Evolutionary conservation across 2,113 vertebrate genomes (phyloP).

Genomic region (Vimba vimba): DNA sequence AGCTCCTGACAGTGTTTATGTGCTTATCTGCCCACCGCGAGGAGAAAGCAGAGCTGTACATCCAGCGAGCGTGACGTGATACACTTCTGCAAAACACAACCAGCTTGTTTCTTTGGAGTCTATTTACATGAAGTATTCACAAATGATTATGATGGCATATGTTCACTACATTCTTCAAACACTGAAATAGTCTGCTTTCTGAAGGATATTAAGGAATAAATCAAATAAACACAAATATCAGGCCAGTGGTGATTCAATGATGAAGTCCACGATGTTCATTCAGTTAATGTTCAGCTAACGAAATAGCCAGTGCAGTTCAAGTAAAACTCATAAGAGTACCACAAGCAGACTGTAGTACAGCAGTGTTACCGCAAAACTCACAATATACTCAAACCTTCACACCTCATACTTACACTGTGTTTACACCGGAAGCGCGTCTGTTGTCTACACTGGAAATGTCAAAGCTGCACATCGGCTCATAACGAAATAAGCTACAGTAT

Average conservation of each 20-base stretch:
- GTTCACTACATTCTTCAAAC: slow-evolving; percentile 16
- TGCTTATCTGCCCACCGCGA: slow-evolving; percentile 47
- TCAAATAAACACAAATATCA: slow-evolving; percentile 20
- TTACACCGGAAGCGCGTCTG: not conserved
- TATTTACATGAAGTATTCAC: slow-evolving; percentile 29
- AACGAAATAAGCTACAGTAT: not conserved
- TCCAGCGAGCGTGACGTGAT: slow-evolving; percentile 50
- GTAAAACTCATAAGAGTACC: slow-evolving; percentile 1
- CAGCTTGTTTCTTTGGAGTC: slow-evolving; percentile 7
- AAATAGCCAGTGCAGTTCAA: not conserved
- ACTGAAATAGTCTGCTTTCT: not conserved
- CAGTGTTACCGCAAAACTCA: not conserved
- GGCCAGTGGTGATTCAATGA: not conserved
- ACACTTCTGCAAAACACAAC: slow-evolving; percentile 33
- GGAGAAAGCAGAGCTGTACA: slow-evolving; percentile 49
- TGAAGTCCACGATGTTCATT: slow-evolving; percentile 24
- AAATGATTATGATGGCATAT: not conserved
- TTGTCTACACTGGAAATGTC: not conserved
- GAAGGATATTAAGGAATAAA: not conserved
- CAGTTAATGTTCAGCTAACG: slow-evolving; percentile 22
- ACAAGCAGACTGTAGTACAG: not conserved
- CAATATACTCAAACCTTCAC: not conserved
- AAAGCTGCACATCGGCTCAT: not conserved
- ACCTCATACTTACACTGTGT: not conserved
- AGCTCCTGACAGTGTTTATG: slow-evolving; percentile 34